Conservation (phyloP, 2,797 vertebrate genomes). For the Esox lucius region DNA sequence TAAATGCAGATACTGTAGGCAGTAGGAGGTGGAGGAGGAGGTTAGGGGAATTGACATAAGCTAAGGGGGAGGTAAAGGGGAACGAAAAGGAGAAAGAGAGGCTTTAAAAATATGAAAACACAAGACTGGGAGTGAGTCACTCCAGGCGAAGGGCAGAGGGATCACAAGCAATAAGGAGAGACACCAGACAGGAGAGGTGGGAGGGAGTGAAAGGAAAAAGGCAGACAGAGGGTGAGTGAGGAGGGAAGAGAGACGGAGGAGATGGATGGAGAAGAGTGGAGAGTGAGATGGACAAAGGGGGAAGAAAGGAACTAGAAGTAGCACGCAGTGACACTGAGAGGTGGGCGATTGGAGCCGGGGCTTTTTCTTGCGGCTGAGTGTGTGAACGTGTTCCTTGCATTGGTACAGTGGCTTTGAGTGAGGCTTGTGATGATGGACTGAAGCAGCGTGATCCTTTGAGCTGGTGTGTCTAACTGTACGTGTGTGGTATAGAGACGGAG, state of each 20-base stretch:
- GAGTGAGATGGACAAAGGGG: background rate
- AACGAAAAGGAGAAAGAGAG: background rate
- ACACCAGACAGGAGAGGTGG: background rate
- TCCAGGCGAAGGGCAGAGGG: background rate
- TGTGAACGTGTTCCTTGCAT: background rate
- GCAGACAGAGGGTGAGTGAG: background rate
- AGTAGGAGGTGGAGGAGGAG: background rate
- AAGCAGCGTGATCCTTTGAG: background rate
- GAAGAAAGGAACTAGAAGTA: background rate
- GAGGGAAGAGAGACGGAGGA: background rate
- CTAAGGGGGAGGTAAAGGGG: background rate
- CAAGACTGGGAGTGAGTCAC: background rate
- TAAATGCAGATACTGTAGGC: background rate
- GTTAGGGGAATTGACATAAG: background rate
- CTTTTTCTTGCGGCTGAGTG: background rate
- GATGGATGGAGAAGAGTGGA: background rate
- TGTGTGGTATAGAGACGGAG: background rate
- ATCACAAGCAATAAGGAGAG: background rate
- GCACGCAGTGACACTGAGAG: background rate
- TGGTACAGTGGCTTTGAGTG: background rate
- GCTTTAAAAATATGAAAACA: background rate
- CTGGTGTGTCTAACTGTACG: background rate
- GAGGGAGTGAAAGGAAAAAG: background rate
- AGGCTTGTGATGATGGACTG: conserved; percentile 3
- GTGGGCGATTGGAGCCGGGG: too few species aligned